Evolutionary conservation across 2,888 invertebrate genomes (phyloP).

Genomic region (Scotopteryx bipunctaria): DNA sequence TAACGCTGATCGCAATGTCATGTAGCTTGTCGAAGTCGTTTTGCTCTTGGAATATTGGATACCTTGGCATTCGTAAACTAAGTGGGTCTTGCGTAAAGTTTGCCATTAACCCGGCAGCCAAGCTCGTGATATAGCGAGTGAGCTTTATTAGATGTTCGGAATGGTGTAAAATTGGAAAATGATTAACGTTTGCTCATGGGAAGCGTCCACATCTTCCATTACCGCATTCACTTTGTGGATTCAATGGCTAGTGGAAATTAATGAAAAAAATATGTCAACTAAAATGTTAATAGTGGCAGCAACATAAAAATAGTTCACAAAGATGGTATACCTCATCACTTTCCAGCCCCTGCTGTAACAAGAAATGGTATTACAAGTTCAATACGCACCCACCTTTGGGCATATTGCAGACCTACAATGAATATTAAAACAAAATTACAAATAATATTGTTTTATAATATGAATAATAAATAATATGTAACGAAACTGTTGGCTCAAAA

Average conservation of each 20-base stretch:
- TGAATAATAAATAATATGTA: constrained; percentile 32
- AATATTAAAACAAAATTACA: constrained; percentile 53
- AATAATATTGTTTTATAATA: constrained; percentile 48
- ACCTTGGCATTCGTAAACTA: constrained; percentile 30
- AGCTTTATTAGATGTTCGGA: constrained; percentile 58
- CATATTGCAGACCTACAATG: constrained; percentile 62
- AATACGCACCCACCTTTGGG: constrained; percentile 83
- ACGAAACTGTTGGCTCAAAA: constrained; percentile 30
- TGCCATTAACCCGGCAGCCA: constrained; percentile 47
- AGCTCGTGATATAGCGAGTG: constrained; percentile 73
- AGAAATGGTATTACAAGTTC: constrained; percentile 83
- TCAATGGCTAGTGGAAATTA: constrained; percentile 78
- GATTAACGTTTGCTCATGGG: constrained; percentile 72
- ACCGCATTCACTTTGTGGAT: constrained; percentile 76
- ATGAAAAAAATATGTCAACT: constrained; percentile 77
- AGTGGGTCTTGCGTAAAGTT: constrained; percentile 33
- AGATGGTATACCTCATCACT: constrained; percentile 92
- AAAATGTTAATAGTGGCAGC: constrained; percentile 81
- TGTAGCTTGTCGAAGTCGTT: constrained; percentile 17
- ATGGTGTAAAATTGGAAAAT: constrained; percentile 66
- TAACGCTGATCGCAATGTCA: constrained; percentile 18
- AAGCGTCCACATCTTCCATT: constrained; percentile 82
- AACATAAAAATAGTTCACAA: constrained; percentile 83
- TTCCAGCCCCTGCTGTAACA: constrained; percentile 96
- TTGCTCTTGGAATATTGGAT: constrained; percentile 18